Evolutionary conservation across 2,888 invertebrate genomes (phyloP).

Genomic region (Frankliniella fusca): DNA sequence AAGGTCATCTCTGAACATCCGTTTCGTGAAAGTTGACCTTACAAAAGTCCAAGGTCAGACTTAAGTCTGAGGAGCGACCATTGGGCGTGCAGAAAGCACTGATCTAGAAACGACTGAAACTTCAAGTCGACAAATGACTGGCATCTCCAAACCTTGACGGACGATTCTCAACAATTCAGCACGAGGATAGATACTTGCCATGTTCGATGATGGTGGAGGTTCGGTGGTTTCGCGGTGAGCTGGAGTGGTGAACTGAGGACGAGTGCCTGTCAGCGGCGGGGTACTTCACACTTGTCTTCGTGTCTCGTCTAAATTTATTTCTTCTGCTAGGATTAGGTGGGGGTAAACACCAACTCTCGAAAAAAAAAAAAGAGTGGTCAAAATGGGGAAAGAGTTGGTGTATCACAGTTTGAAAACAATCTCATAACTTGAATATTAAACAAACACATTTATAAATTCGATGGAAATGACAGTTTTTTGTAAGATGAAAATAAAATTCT

Average conservation of each 20-base stretch:
- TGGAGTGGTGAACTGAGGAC: background rate
- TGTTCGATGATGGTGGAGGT: background rate
- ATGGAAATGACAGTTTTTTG: background rate
- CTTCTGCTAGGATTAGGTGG: too few relatives aligned
- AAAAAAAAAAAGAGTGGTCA: background rate
- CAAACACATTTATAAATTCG: too few relatives aligned
- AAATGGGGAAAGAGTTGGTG: too few relatives aligned
- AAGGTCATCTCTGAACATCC: background rate
- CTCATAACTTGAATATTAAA: background rate
- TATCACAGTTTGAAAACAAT: background rate
- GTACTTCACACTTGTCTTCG: background rate
- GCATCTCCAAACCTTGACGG: background rate
- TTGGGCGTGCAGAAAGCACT: background rate
- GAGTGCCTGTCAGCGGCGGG: background rate
- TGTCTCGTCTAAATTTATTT: background rate
- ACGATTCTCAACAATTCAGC: background rate
- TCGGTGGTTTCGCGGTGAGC: background rate
- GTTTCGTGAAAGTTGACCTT: background rate
- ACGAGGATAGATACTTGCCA: background rate
- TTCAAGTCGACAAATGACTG: background rate
- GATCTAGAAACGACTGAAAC: background rate
- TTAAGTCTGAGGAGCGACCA: background rate
- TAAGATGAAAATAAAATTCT: background rate
- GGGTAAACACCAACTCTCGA: too few relatives aligned
- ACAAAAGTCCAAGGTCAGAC: background rate